Percentiles rank a stretch among this genome's conserved stretches.
phyloP scores from a whole-genome alignment of 2,113 vertebrate species.

The Myxocyprinus asiaticus region DNA sequence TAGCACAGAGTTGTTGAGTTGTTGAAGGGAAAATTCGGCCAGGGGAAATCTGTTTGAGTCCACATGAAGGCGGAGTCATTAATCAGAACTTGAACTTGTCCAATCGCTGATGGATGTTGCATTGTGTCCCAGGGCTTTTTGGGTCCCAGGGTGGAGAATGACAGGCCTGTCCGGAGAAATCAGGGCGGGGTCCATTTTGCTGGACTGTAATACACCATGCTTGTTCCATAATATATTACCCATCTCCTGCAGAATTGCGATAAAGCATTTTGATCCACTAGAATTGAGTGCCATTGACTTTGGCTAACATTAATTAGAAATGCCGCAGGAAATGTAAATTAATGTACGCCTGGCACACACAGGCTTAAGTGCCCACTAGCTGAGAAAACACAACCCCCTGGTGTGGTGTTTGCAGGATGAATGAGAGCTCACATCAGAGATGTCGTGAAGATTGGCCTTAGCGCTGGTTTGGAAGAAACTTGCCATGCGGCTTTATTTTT shows the following conservation, averaged over 20 bases:
- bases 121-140: conserved; percentile 10
- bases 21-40: neutral
- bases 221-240: conserved; percentile 12
- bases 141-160: neutral
- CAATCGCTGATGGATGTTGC: conserved; percentile 26
- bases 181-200: neutral
- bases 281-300: neutral
- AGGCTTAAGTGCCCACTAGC: neutral
- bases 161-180: neutral
- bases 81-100: conserved; percentile 39
- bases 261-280: neutral
- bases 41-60: neutral
- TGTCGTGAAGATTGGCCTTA: neutral
- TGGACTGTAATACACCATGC: neutral
- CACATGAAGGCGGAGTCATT: conserved; percentile 22
- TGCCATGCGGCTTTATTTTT: conserved; percentile 6
- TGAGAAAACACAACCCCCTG: conserved; percentile 17
- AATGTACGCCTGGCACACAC: neutral
- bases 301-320: conserved; percentile 45
- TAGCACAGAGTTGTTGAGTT: neutral
- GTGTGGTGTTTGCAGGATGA: conserved; percentile 16
- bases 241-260: conserved; percentile 10
- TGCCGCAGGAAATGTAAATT: conserved; percentile 38
- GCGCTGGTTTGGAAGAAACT: neutral
- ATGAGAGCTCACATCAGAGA: neutral